A percentile compares a stretch with the other conserved stretches of the same genome.
Conservation (phyloP, 2,113 vertebrate species). For the Pomatostomus ruficeps region DNA sequence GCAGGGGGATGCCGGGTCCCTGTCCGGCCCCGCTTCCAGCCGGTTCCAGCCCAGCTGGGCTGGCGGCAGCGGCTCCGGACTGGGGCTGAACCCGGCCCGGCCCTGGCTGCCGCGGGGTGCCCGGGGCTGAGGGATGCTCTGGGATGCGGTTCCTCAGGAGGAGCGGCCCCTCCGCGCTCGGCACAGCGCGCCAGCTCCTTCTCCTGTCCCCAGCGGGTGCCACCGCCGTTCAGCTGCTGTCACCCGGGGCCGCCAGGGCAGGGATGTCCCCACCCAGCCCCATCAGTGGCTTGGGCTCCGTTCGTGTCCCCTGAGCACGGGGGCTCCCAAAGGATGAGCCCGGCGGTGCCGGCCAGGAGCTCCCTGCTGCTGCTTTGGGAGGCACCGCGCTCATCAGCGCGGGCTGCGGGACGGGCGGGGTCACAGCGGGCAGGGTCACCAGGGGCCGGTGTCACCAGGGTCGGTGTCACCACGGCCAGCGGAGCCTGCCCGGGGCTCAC, state of each 20-base stretch:
- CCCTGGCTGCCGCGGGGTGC: fast-evolving
- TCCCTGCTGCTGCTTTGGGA: background rate
- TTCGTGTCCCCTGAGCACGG: background rate
- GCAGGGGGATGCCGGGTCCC: background rate
- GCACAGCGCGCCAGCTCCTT: fast-evolving
- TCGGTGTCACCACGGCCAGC: background rate
- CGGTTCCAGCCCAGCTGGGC: background rate
- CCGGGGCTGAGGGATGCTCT: background rate
- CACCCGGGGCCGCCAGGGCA: background rate
- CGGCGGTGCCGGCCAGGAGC: no score
- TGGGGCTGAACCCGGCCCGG: background rate
- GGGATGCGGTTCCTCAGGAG: background rate
- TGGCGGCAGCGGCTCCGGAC: background rate
- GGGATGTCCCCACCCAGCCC: background rate
- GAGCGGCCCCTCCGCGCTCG: background rate
- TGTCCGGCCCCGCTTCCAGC: background rate
- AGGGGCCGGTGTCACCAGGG: no score
- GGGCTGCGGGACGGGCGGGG: background rate
- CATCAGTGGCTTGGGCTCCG: background rate
- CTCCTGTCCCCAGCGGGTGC: background rate
- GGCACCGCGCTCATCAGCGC: background rate
- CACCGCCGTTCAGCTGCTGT: background rate
- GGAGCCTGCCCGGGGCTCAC: background rate
- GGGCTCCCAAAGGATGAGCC: no score
- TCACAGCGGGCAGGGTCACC: no score